These are phyloP conservation scores for Zoanthus gigantus DNA, from an alignment of 92 coral and sea anemone genomes.

Conservation along the genomic window DNA sequence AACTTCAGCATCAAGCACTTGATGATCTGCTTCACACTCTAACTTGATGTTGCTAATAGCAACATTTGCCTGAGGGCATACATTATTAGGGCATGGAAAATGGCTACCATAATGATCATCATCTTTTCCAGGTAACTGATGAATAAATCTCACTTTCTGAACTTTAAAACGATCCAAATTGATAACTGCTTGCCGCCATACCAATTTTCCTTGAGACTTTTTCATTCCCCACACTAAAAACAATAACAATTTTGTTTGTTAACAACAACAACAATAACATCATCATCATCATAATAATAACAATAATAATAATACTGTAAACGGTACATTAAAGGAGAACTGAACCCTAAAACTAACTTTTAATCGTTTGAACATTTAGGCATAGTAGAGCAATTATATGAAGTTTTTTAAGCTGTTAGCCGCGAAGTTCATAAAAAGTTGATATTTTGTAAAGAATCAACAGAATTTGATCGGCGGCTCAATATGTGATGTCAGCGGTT, in stretches of 20 bases:
- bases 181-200: slow-evolving; percentile 88
- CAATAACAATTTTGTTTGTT: neutral
- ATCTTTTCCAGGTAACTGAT: slow-evolving; percentile 52
- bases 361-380: too few species aligned
- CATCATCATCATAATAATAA: too few species aligned
- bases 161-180: slow-evolving; percentile 67
- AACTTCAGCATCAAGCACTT: slow-evolving; percentile 37
- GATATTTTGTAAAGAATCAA: too few species aligned
- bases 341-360: too few species aligned
- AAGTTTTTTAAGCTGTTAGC: too few species aligned
- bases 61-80: neutral
- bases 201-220: slow-evolving; percentile 73
- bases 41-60: slow-evolving; percentile 1
- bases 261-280: neutral
- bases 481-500: too few species aligned
- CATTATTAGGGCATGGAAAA: neutral
- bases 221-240: slow-evolving; percentile 82
- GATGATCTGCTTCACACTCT: slow-evolving; percentile 11
- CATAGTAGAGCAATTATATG: too few species aligned
- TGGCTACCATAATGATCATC: neutral
- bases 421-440: too few species aligned
- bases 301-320: too few species aligned
- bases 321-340: too few species aligned
- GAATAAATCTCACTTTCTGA: slow-evolving; percentile 74
- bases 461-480: too few species aligned